Evolutionary conservation across 2,113 vertebrate species (phyloP).

Genomic region (Zosterops borbonicus): DNA sequence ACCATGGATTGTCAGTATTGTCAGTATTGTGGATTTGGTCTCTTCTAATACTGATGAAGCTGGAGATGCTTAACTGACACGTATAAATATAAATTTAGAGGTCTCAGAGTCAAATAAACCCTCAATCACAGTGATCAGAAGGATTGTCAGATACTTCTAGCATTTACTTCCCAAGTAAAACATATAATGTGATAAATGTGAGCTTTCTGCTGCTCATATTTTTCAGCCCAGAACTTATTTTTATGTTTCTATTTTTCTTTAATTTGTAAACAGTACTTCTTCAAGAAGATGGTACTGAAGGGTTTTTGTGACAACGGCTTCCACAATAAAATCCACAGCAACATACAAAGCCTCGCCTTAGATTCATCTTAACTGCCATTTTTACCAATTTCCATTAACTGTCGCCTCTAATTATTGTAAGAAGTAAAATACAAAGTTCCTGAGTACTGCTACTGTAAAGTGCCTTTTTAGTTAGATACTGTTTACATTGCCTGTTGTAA

Average conservation of each 20-base stretch:
- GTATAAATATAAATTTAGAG: background rate
- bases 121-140: background rate
- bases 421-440: too few relatives aligned
- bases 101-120: background rate
- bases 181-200: rapidly evolving
- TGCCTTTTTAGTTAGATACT: too few relatives aligned
- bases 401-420: background rate
- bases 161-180: background rate
- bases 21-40: background rate
- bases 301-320: background rate
- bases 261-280: background rate
- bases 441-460: too few relatives aligned
- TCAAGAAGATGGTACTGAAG: background rate
- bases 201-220: background rate
- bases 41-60: background rate
- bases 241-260: background rate
- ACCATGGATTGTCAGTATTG: background rate
- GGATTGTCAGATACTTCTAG: background rate
- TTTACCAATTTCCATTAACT: background rate
- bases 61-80: background rate
- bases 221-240: background rate
- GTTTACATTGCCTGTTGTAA: too few relatives aligned
- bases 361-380: background rate
- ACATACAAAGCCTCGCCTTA: background rate
- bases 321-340: background rate